Evolutionary conservation across 2,797 vertebrate genomes (phyloP).

Genomic region (Galaxias olidus): DNA sequence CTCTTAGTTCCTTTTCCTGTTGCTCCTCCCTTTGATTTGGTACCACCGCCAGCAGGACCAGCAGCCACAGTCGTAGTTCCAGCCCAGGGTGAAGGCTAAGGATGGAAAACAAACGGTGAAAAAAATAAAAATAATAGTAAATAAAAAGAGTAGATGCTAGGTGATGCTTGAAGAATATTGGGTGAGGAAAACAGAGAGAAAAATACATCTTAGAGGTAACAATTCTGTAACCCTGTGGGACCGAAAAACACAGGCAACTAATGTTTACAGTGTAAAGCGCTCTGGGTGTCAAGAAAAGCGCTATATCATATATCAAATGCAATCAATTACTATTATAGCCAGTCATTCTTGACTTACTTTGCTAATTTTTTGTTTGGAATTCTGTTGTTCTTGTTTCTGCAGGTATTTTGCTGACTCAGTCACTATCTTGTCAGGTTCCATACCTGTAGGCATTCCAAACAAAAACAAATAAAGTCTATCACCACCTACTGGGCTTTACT

Average conservation of each 20-base stretch:
- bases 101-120: neutral
- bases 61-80: conserved; percentile 12
- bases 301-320: no score
- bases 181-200: neutral
- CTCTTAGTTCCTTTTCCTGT: conserved; percentile 32
- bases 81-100: conserved; percentile 16
- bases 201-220: no score
- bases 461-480: conserved; percentile 3
- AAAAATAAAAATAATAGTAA: no score
- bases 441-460: conserved; percentile 71
- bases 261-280: no score
- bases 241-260: no score
- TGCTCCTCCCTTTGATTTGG: conserved; percentile 33
- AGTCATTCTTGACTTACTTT: conserved; percentile 38
- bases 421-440: conserved; percentile 87
- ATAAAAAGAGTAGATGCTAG: neutral
- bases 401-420: conserved; percentile 85
- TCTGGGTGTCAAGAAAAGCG: no score
- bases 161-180: neutral
- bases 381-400: conserved; percentile 49
- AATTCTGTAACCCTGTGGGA: neutral
- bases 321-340: no score
- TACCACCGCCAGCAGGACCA: neutral
- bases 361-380: conserved; percentile 46
- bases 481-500: conserved; percentile 2